Evolutionary conservation across 2,797 vertebrate species (phyloP).

Genomic region (Atherinosoma microstoma): DNA sequence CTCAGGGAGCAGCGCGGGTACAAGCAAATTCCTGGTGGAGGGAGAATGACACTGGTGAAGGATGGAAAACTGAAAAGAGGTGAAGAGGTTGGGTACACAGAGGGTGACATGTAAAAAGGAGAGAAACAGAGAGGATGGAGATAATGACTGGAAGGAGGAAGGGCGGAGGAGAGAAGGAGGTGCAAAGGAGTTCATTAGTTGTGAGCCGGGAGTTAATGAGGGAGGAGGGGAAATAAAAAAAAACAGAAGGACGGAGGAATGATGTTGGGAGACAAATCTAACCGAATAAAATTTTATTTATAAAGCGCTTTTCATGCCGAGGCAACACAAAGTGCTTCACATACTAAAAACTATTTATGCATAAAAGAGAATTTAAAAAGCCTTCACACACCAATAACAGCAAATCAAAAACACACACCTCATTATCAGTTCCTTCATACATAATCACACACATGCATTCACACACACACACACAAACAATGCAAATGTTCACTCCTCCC

Average conservation of each 20-base stretch:
- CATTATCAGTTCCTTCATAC: too few species aligned
- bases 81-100: not conserved
- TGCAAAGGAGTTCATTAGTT: constrained; percentile 28
- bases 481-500: too few species aligned
- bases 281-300: too few species aligned
- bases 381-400: too few species aligned
- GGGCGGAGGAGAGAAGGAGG: not conserved
- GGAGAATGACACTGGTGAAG: not conserved
- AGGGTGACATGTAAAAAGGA: not conserved
- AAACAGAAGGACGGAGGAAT: constrained; percentile 20
- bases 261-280: not conserved
- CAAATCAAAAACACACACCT: too few species aligned
- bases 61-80: constrained; percentile 13
- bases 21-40: not conserved
- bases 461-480: too few species aligned
- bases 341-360: too few species aligned
- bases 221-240: not conserved
- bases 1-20: not conserved
- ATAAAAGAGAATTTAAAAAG: too few species aligned
- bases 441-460: too few species aligned
- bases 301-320: too few species aligned
- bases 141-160: not conserved
- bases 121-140: not conserved
- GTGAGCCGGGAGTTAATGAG: constrained; percentile 33
- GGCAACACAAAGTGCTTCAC: too few species aligned